These are phyloP conservation scores for Sialia sialis DNA, from an alignment of 2,113 vertebrate genomes.

Conservation along the genomic window DNA sequence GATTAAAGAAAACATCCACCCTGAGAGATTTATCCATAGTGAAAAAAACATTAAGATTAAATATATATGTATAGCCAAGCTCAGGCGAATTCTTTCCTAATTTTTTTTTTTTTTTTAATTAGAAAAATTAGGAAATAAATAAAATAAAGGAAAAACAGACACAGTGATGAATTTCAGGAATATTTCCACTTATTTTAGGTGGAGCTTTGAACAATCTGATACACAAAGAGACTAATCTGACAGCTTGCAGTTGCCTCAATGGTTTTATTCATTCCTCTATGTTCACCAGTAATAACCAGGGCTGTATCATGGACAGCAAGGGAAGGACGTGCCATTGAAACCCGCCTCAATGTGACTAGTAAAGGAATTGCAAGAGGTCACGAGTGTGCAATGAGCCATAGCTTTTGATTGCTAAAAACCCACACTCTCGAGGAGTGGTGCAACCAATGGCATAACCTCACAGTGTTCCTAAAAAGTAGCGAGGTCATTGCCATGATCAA, in stretches of 20 bases:
- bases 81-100: background rate
- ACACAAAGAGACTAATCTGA: background rate
- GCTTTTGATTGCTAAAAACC: background rate
- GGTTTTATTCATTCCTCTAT: background rate
- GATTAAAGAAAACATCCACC: background rate
- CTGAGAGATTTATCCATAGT: background rate
- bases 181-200: background rate
- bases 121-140: background rate
- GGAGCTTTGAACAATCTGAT: background rate
- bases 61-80: background rate
- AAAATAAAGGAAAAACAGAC: background rate
- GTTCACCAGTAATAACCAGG: background rate
- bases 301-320: background rate
- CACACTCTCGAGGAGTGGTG: fast-evolving
- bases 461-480: background rate
- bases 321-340: background rate
- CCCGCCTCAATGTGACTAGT: too few relatives aligned
- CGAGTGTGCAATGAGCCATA: fast-evolving
- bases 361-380: background rate
- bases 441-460: background rate
- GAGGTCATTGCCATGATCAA: background rate
- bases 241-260: background rate
- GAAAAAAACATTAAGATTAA: background rate
- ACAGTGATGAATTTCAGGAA: background rate
- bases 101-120: background rate